Percentiles rank a stretch among this genome's conserved stretches.
These are phyloP conservation scores for Salvelinus sp. DNA, from an alignment of 2,113 vertebrate genomes.

Conservation along the genomic window DNA sequence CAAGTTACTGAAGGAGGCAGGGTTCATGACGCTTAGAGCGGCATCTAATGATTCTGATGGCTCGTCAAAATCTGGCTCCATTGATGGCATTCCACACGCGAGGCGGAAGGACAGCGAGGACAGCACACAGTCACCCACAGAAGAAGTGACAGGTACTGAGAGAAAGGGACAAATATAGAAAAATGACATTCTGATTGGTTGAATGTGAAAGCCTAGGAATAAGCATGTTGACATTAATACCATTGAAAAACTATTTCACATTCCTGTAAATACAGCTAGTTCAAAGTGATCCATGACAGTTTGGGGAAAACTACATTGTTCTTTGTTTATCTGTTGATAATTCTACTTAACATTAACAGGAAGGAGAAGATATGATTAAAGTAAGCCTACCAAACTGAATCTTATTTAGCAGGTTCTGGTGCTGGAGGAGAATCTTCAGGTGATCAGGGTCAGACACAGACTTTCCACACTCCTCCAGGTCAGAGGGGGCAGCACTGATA, in stretches of 20 bases:
- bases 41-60: constrained; percentile 34
- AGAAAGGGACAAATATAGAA: background rate
- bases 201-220: too few species aligned
- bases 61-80: background rate
- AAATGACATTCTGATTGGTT: background rate
- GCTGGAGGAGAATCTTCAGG: constrained; percentile 66
- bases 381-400: constrained; percentile 58
- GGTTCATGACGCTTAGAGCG: constrained; percentile 12
- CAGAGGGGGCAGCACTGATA: constrained; percentile 61
- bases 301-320: too few species aligned
- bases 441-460: constrained; percentile 63
- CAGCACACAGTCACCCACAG: constrained; percentile 67
- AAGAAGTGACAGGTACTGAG: constrained; percentile 61
- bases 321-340: too few species aligned
- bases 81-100: constrained; percentile 42
- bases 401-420: constrained; percentile 68
- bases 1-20: constrained; percentile 32
- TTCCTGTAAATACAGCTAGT: too few species aligned
- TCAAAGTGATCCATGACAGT: too few species aligned
- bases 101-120: constrained; percentile 62
- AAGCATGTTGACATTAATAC: too few species aligned
- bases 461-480: constrained; percentile 69
- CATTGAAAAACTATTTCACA: too few species aligned
- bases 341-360: too few species aligned
- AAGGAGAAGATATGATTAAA: too few species aligned